Evolutionary conservation across 2,797 vertebrate genomes (phyloP), one percentile per base, ranked within the genome.

Genomic region (Lerista edwardsae): DNA sequence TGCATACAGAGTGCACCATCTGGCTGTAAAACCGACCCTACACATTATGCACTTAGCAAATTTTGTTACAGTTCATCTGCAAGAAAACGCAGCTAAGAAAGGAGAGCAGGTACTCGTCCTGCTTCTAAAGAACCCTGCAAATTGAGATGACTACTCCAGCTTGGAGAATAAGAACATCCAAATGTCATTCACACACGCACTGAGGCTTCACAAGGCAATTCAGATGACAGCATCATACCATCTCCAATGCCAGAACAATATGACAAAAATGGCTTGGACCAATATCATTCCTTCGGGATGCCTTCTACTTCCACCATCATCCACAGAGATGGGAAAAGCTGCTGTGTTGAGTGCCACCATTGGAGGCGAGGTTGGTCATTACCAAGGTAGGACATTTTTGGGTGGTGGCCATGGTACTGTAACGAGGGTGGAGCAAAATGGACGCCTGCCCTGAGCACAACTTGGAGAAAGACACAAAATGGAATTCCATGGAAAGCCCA

Each of bases 1-100:
- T 75, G 10, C 74, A 80, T 36, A 80, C 25, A 62, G 55, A 88
- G 51, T 62, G 36, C 86, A 80, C 90, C 83, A 89, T 92, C 89
- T 94, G 88, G 2, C 62, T 84, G 55, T 88, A 85, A 92, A 87
- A 86, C 21, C 81, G 84, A 86, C 86, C 84, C 73, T 86, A 47
- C 6, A 12, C 25, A 39, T 80, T 88, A 82, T 84, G 80, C 67
- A 83, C 59, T 88, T 77, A 90, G 82, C 15, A 34, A 15, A 62
- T 29, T 86, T 89, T 23, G 62, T 80, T 87, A 61, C 11, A 87
- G 36, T 41, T 74, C 1, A 71, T 55, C 82, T 64, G 27, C 29
- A 87, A 41, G 4, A 64, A 83, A 6, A 1, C 67, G 17, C 27
- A 80, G n/a, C 55, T 69, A 59, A 86, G 31, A 87, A 90, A 62